Conservation (phyloP, 1,140 invertebrate genomes). For the Homarus americanus region DNA sequence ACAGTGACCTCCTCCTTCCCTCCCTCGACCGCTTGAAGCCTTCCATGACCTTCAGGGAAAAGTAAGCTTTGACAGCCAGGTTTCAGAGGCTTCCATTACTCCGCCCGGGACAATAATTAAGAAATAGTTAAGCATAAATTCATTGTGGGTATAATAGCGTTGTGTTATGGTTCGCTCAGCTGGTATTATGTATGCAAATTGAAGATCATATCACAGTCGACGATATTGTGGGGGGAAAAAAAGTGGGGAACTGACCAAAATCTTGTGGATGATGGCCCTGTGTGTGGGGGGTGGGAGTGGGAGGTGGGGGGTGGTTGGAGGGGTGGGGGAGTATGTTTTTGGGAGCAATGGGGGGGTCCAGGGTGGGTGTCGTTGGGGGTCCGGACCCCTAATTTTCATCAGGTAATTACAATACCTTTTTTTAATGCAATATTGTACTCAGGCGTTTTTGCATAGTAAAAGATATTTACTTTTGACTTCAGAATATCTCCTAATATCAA, state of each 20-base stretch:
- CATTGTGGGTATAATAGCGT: constrained; percentile 63
- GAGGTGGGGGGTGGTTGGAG: too few relatives aligned
- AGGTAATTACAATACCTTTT: too few relatives aligned
- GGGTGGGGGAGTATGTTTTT: too few relatives aligned
- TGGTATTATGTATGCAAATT: constrained; percentile 64
- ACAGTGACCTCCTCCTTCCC: too few relatives aligned
- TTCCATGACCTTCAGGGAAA: neutral
- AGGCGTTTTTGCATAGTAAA: too few relatives aligned
- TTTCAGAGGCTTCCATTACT: constrained; percentile 11
- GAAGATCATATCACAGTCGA: constrained; percentile 68
- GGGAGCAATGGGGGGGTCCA: too few relatives aligned
- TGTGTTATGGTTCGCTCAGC: constrained; percentile 49
- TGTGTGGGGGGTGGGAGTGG: neutral
- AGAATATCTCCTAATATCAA: too few relatives aligned
- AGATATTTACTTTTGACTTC: too few relatives aligned
- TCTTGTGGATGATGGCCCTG: neutral
- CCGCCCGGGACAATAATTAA: constrained; percentile 65
- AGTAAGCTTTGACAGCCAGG: constrained; percentile 28
- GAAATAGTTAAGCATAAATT: constrained; percentile 68
- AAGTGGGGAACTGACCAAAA: constrained; percentile 18
- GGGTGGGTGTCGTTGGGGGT: too few relatives aligned
- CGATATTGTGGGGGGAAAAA: constrained; percentile 40
- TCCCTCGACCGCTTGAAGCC: too few relatives aligned
- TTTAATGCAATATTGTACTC: too few relatives aligned
- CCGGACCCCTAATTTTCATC: too few relatives aligned